A percentile compares a stretch with the other conserved stretches of the same genome.
Conservation (phyloP, 2,113 vertebrate species). For the Halichoeres trimaculatus region DNA sequence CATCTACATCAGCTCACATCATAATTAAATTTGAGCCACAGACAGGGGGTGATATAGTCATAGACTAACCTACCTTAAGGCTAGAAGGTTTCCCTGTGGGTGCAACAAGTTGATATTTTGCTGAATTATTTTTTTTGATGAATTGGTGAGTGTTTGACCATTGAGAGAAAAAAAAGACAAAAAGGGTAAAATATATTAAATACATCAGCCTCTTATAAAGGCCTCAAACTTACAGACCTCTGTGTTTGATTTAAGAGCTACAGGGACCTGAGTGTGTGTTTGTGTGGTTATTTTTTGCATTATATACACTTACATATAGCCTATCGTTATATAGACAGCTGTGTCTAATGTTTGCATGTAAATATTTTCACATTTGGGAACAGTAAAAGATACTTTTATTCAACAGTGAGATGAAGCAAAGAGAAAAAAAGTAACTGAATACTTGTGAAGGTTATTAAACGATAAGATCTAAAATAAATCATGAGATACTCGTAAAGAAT, state of each 20-base stretch:
- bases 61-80: constrained; percentile 62
- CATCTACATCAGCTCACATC: constrained; percentile 35
- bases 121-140: too few relatives aligned
- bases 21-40: constrained; percentile 46
- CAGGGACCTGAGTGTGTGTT: constrained; percentile 73
- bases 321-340: too few relatives aligned
- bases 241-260: constrained; percentile 72
- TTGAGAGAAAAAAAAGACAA: constrained; percentile 7
- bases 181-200: constrained; percentile 7
- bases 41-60: constrained; percentile 51
- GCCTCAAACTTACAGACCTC: constrained; percentile 84
- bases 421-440: neutral
- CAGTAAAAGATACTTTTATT: neutral
- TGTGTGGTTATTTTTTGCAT: neutral
- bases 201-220: constrained; percentile 71
- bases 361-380: neutral
- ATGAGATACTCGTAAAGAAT: too few relatives aligned
- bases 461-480: neutral
- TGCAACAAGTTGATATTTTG: too few relatives aligned
- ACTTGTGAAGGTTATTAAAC: neutral
- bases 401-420: neutral
- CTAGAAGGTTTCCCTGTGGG: constrained; percentile 37
- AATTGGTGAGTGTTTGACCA: too few relatives aligned
- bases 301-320: too few relatives aligned
- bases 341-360: neutral